Evolutionary conservation across 2,113 vertebrate species (phyloP), one percentile per base, ranked within the genome.

Genomic region (Sinocyclocheilus anophthalmus): DNA sequence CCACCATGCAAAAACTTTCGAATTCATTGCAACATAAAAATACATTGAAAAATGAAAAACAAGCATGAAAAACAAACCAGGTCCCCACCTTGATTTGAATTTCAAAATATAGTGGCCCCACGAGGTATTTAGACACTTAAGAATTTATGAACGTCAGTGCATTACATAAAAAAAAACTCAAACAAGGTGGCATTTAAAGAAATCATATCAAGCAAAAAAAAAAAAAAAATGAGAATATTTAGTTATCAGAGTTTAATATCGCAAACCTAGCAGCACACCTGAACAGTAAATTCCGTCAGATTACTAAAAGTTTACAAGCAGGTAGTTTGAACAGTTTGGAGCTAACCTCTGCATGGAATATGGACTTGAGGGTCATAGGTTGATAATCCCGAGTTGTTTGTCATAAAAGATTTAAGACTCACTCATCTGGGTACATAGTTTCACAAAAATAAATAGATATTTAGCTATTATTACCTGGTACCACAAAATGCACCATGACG

Each of bases 401-500:
- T n/a, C n/a, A n/a, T n/a, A n/a, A n/a, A n/a, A n/a, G n/a, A n/a
- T n/a, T n/a, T n/a, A n/a, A n/a, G n/a, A n/a, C n/a, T n/a, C n/a
- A n/a, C 4, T 5, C 3, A 37, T 37, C 5, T 39, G 37, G 37
- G 63, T 30, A 67, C 26, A 14, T 12, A 22, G 30, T 37, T 59
- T 59, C 53, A 5, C 2, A 42, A 20, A 50, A 72, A 65, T 30
- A 65, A 22, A 75, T n/a, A 12, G n/a, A 26, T 33, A 53, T 18
- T 3, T 22, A 55, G 8, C 9, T 45, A 48, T 48, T 45, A 45
- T 88, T 86, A 99, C 98, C 98, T 16, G 98, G 98, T 45, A 99
- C 97, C 87, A 99, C 96, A 37, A 99, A 99, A 92, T 99, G 98
- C 84, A 99, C 97, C 95, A 94, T 98, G 88, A 98, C 97, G 0